Evolutionary conservation across 2,797 vertebrate species (phyloP).

Genomic region (Galagoides demidoff): DNA sequence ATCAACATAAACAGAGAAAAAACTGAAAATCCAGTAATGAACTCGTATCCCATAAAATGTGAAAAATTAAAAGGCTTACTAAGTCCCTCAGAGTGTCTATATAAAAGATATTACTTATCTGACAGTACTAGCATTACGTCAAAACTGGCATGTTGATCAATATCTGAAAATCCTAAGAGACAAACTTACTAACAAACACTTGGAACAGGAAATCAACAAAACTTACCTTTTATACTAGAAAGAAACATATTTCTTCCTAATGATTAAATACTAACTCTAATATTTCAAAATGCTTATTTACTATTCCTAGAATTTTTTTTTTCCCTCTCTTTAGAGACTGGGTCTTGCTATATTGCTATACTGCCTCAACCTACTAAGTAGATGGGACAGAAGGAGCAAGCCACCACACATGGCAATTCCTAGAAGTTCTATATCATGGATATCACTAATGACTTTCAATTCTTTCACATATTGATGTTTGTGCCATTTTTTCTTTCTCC

Average conservation of each 20-base stretch:
- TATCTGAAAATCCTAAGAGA: slow-evolving; percentile 2
- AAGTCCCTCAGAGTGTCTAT: neutral
- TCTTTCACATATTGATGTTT: slow-evolving; percentile 31
- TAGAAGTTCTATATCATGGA: slow-evolving; percentile 22
- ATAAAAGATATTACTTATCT: neutral
- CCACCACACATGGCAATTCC: neutral
- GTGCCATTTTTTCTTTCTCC: neutral
- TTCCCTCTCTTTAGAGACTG: neutral
- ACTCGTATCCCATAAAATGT: neutral
- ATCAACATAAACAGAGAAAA: slow-evolving; percentile 61
- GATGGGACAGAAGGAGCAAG: neutral
- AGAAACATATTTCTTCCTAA: slow-evolving; percentile 23
- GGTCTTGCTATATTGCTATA: neutral
- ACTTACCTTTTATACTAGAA: slow-evolving; percentile 2
- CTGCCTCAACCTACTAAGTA: neutral
- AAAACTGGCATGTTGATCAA: neutral
- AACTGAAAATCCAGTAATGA: slow-evolving; percentile 58
- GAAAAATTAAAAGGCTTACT: slow-evolving; percentile 33
- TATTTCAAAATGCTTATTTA: slow-evolving; percentile 53
- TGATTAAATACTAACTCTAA: slow-evolving; percentile 33
- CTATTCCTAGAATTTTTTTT: slow-evolving; percentile 47
- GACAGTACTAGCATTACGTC: neutral
- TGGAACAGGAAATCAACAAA: slow-evolving; percentile 33
- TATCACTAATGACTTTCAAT: slow-evolving; percentile 19
- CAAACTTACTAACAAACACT: slow-evolving; percentile 41